Percentiles rank a stretch among this genome's conserved stretches.
phyloP scores from a whole-genome alignment of 2,888 invertebrate species.

The Ophion costatus region DNA sequence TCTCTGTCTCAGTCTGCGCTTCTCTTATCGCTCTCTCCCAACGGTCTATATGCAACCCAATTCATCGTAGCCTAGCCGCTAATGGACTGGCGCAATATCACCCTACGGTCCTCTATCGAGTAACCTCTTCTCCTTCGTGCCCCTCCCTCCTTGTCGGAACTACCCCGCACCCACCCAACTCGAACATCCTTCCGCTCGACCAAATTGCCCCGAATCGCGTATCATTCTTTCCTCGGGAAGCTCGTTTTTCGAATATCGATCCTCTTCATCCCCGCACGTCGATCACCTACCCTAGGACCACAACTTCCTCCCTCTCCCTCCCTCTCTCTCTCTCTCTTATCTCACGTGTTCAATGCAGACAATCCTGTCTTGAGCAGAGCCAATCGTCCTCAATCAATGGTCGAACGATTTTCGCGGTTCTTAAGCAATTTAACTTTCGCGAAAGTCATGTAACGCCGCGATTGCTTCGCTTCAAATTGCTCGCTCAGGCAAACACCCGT shows the following conservation, averaged over 20 bases:
- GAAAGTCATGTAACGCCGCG: not conserved
- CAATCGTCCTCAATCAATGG: conserved; percentile 45
- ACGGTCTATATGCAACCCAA: conserved; percentile 74
- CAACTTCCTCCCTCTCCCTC: not conserved
- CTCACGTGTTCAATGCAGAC: conserved; percentile 34
- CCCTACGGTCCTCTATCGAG: conserved; percentile 66
- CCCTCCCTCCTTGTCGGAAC: conserved; percentile 50
- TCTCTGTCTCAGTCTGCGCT: conserved; percentile 36
- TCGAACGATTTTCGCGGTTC: conserved; percentile 49
- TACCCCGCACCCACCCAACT: conserved; percentile 43
- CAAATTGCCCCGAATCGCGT: conserved; percentile 49
- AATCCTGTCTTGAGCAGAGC: conserved; percentile 48
- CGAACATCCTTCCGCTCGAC: conserved; percentile 51
- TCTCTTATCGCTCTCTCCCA: conserved; percentile 41
- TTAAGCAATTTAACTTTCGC: conserved; percentile 60
- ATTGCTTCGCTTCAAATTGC: too few species aligned
- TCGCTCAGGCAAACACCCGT: not conserved
- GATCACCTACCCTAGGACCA: conserved; percentile 8
- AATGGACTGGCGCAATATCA: conserved; percentile 80
- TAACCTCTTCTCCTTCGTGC: conserved; percentile 45
- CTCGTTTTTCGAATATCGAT: conserved; percentile 14
- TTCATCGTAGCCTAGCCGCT: conserved; percentile 77
- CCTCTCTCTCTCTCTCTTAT: not conserved
- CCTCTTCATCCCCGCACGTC: conserved; percentile 14
- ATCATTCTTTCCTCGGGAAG: conserved; percentile 38